Evolutionary conservation across 2,113 vertebrate species (phyloP), one percentile per base, ranked within the genome.

Genomic region (Oreocharis arfaki): DNA sequence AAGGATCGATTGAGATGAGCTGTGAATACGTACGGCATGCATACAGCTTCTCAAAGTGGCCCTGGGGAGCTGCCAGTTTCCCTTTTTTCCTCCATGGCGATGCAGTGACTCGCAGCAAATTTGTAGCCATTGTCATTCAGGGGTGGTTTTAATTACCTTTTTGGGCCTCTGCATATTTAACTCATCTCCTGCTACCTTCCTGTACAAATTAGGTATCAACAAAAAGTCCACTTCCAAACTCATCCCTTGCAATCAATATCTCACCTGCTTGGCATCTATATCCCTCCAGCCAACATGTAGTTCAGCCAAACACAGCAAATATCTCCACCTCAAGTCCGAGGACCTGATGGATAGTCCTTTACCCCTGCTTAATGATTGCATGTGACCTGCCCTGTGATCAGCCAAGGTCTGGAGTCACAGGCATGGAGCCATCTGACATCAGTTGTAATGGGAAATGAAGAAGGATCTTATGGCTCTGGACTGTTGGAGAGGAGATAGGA

Each of bases 91-190:
- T 65, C 49, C 6, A 1, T 13, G 24, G 8, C 27, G 39, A n/a
- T 20, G 14, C 52, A 81, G 49, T 3, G 44, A 55, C 50, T 88
- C 35, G 63, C 6, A 4, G 68, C 22, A 63, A 87, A 60, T 83
- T 74, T 88, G 59, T 78, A 67, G 44, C 61, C 68, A 39, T 67
- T 84, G 53, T 93, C 59, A 86, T 71, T 41, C 67, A 57, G 30
- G 46, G 32, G 17, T 79, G 71, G 5, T 94, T 94, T 73, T 65
- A 87, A 90, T 95, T 90, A 91, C 67, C 67, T 83, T 83, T 60
- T 71, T 21, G 49, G 56, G 35, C 11, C 35, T 67, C 24, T 59
- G 30, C 7, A 68, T 55, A 63, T 69, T 90, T 94, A 91, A 81
- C 44, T 85, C 35, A 1, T 86, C 79, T 94, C 52, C 63, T 59